Base-by-base conservation (phyloP, 2,888 invertebrate genomes). In the Chrysolina americana region DNA sequence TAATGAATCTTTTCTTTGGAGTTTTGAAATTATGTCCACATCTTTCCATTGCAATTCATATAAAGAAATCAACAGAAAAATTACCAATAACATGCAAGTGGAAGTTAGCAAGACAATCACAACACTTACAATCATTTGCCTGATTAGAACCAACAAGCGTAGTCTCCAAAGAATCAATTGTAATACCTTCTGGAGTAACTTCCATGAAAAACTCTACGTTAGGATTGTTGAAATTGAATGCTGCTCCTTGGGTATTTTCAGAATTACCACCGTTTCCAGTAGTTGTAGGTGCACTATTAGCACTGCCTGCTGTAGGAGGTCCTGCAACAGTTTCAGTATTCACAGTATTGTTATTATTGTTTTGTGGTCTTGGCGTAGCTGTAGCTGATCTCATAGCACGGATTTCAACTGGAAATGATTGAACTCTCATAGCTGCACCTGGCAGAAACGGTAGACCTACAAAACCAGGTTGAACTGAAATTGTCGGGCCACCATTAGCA, bases 121-220 rank as follows among this genome's bases (percentile, higher is more conserved):
- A 77, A 80, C 79, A 83, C 85, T 84, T 81, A 87, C 87, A 82
- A 78, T 86, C 85, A 77, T 84, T 85, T 70, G 85, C 82, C 73
- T 84, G 85, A 78, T 83, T 83, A 78, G 82, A 78, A 78, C 79
- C 79, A 71, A 79, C 81, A 78, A 81, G 78, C 78, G 79, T 74
- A 75, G 79, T 79, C 79, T 88, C 88, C 80, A 88, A 81, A 70
- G 86, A 86, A 83, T 86, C 86, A 80, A 86, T 86, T 69, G 86
- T 87, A 73, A 87, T 81, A 84, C 88, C 87, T 83, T 89, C 89
- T 21, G 90, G 89, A 62, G 88, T 89, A 69, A 90, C 89, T 83
- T 90, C 92, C 91, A 93, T 92, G 81, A 92, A 89, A 76, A 93
- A 90, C 80, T 91, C 91, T 72, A 91, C 89, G 82, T 90, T 90